Evolutionary conservation across 2,888 invertebrate species (phyloP), one percentile per base, ranked within the genome.

Genomic region (Pseudoips prasinana): DNA sequence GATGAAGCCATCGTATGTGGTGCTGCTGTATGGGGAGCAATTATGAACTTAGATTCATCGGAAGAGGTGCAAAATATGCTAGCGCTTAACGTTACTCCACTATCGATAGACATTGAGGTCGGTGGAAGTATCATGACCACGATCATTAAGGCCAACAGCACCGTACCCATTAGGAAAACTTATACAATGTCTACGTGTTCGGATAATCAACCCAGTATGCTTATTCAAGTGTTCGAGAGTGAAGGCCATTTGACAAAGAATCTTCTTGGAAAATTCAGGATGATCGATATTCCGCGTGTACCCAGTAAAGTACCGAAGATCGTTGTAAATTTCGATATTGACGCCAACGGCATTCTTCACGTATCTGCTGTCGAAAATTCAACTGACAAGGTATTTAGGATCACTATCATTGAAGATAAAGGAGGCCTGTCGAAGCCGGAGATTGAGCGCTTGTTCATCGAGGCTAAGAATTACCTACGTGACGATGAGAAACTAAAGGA

Each of bases 1-100:
- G 98, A 98, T 81, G 98, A 98, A 87, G 98, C 98, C 60, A 98
- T 98, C 7, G 98, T 98, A 1, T 98, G 97, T 67, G 98, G 98
- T 52, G 98, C 98, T 25, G 98, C 98, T 46, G 97, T 98, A 1
- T 98, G 98, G 85, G 98, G 98, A 31, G 98, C 98, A 53, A 98
- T 98, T 67, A 90, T 99, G 64, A 94, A 95, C 73, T 97, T 97
- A 35, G 95, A 96, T 82, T 95, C 95, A 88, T 94, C 94, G 7
- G 94, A 95, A 72, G 94, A 93, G 69, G 94, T 98, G 1, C 97
- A 98, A 85, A 97, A 98, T 79, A 86, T 98, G 61, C 90, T 98
- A 43, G 91, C 98, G 57, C 92, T 98, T 37, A 98, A 98, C 70
- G 97, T 98, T 8, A 95, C 96, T 1, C 97, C 97, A 0, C 86